phyloP scores from a whole-genome alignment of 2,113 vertebrate species.

The Sturnira hondurensis region DNA sequence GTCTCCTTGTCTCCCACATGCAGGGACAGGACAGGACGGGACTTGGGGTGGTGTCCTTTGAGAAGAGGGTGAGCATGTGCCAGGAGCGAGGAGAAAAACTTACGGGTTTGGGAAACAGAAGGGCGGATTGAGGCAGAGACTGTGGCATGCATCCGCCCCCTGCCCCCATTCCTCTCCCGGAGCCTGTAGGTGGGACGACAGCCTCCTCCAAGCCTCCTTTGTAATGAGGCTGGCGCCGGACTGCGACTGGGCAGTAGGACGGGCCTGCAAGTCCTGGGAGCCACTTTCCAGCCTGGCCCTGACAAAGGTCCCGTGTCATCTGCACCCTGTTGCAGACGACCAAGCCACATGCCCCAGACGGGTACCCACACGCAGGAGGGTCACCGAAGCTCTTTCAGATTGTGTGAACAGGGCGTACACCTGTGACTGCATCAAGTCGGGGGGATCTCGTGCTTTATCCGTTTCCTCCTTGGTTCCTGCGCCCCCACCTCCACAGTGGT shows the following conservation, averaged over 20 bases:
- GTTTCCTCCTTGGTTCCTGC: background rate
- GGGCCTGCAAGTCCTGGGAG: background rate
- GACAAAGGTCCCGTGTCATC: background rate
- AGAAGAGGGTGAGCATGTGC: background rate
- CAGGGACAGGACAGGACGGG: background rate
- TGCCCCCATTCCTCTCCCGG: background rate
- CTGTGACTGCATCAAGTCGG: background rate
- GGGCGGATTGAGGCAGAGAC: background rate
- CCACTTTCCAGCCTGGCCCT: background rate
- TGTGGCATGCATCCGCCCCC: rapidly evolving
- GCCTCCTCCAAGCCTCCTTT: background rate
- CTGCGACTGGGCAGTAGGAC: rapidly evolving
- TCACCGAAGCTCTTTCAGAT: background rate
- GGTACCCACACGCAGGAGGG: background rate
- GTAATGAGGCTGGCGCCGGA: background rate
- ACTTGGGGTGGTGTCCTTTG: background rate
- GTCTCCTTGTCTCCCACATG: background rate
- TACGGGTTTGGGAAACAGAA: background rate
- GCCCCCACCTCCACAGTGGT: background rate
- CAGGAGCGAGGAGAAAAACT: background rate
- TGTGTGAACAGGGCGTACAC: background rate
- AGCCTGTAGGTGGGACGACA: background rate
- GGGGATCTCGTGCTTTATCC: background rate
- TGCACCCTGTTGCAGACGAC: background rate
- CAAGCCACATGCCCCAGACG: background rate